These are phyloP conservation scores for Lophura nycthemera DNA, from an alignment of 2,113 vertebrate species.

Conservation along the genomic window DNA sequence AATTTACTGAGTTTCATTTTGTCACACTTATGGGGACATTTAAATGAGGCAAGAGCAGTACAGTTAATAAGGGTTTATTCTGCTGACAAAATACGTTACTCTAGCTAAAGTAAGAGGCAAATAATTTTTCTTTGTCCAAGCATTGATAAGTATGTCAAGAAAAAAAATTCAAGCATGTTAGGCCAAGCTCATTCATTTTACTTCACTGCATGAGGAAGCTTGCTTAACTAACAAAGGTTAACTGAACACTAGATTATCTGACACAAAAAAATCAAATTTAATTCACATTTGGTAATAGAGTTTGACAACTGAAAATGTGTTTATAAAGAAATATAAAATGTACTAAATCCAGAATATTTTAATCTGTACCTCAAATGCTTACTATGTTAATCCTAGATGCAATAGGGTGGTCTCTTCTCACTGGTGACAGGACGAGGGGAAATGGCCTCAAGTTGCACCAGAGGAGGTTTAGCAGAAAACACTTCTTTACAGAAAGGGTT, in stretches of 20 bases:
- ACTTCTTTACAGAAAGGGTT: no score
- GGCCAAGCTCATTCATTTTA: background rate
- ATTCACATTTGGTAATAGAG: background rate
- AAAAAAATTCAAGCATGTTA: background rate
- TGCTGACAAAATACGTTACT: background rate
- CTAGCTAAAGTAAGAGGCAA: background rate
- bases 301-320: background rate
- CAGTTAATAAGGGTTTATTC: background rate
- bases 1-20: background rate
- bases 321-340: background rate
- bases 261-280: background rate
- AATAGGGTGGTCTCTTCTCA: background rate
- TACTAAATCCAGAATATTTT: background rate
- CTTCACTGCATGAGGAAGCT: background rate
- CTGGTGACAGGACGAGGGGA: no score
- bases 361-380: background rate
- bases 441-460: no score
- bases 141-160: background rate
- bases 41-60: background rate
- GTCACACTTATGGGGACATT: background rate
- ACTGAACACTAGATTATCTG: background rate
- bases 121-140: background rate
- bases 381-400: background rate
- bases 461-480: no score
- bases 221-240: background rate